Evolutionary conservation across 1,140 invertebrate species (phyloP).

Genomic region (Bacillus rossius): DNA sequence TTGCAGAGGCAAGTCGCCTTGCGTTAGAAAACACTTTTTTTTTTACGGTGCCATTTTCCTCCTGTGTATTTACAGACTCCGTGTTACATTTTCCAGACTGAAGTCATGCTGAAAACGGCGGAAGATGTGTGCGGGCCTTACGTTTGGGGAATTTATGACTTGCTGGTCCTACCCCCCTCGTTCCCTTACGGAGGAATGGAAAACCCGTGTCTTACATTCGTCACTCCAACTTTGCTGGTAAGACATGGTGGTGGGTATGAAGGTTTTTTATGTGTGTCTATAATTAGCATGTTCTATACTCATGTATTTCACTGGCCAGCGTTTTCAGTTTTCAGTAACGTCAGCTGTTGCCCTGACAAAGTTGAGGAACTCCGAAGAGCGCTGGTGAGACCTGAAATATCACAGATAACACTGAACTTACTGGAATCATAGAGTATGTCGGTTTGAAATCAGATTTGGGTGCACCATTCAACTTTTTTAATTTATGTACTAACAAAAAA

Average conservation of each 20-base stretch:
- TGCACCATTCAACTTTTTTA: no score
- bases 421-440: no score
- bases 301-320: background rate
- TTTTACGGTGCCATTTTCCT: background rate
- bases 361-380: no score
- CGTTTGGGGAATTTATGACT: conserved; percentile 83
- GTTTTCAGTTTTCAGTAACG: no score
- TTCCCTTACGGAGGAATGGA: conserved; percentile 98
- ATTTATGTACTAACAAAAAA: no score
- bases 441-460: no score
- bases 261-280: background rate
- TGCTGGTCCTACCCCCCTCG: conserved; percentile 87
- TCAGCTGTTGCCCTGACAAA: no score
- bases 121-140: conserved; percentile 77
- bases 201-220: conserved; percentile 93
- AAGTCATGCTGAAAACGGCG: conserved; percentile 75
- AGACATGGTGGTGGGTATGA: no score
- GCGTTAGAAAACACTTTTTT: background rate
- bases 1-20: conserved; percentile 55
- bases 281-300: background rate
- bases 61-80: conserved; percentile 17
- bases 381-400: no score
- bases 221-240: conserved; percentile 82
- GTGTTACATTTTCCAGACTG: conserved; percentile 51
- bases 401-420: no score